Conservation (phyloP, 2,113 vertebrate species). For the Synodontis membranacea region DNA sequence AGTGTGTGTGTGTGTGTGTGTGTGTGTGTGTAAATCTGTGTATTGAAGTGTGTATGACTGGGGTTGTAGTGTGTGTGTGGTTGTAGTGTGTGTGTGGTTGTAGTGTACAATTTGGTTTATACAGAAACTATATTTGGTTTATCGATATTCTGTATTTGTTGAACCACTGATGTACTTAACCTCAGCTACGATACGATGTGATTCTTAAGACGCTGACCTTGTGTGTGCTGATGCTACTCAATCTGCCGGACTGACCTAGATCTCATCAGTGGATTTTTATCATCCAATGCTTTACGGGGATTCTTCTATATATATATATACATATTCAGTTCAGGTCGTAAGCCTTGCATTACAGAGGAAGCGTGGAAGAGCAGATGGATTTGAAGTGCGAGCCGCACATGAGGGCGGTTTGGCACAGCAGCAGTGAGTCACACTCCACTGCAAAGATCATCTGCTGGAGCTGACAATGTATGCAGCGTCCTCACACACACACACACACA, state of each 20-base stretch:
- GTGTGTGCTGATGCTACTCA: too few species aligned
- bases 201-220: too few species aligned
- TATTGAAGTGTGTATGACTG: neutral
- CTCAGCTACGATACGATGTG: too few species aligned
- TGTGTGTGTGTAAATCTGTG: neutral
- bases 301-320: neutral
- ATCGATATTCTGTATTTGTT: neutral
- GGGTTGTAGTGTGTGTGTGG: neutral
- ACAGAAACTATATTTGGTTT: neutral
- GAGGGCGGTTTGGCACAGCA: neutral
- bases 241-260: neutral
- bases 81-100: neutral
- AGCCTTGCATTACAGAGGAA: neutral
- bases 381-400: neutral
- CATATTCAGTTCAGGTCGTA: neutral
- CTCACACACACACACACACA: neutral
- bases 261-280: neutral
- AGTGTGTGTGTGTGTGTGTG: neutral
- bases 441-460: constrained; percentile 15
- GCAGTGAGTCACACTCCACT: constrained; percentile 20
- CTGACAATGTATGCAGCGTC: neutral
- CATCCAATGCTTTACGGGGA: neutral
- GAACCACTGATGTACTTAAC: too few species aligned
- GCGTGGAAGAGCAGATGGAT: neutral
- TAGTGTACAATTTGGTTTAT: neutral